These are phyloP conservation scores for Hippocampus abdominalis DNA, from an alignment of 2,113 vertebrate genomes.

Conservation along the genomic window DNA sequence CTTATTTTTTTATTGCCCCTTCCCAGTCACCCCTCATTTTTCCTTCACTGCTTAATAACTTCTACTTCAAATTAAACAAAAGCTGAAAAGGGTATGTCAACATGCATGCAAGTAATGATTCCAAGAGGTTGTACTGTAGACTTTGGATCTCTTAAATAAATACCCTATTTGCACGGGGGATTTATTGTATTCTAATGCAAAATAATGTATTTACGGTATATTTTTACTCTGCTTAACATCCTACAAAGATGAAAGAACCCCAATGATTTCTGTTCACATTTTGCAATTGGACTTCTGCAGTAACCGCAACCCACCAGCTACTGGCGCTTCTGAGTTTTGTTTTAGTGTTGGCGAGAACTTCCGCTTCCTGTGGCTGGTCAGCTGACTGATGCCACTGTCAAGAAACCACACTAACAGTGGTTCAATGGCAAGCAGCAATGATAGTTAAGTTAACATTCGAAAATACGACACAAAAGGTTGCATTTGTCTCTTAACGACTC, in stretches of 20 bases:
- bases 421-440: constrained; percentile 61
- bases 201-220: too few relatives aligned
- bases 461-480: neutral
- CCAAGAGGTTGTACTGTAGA: neutral
- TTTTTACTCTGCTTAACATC: neutral
- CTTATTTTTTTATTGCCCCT: too few relatives aligned
- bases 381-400: constrained; percentile 70
- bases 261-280: neutral
- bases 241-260: neutral
- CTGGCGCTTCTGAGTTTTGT: constrained; percentile 28
- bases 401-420: constrained; percentile 47
- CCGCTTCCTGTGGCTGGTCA: constrained; percentile 61
- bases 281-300: constrained; percentile 11
- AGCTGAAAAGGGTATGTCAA: neutral
- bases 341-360: constrained; percentile 34
- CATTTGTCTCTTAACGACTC: constrained; percentile 1
- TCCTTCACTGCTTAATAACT: neutral
- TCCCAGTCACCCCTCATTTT: neutral
- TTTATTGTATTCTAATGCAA: too few relatives aligned
- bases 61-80: neutral
- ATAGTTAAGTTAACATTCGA: constrained; percentile 7
- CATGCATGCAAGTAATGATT: neutral
- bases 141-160: neutral
- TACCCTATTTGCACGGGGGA: neutral
- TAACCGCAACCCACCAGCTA: constrained; percentile 21